Evolutionary conservation across 2,888 invertebrate genomes (phyloP), one percentile per base, ranked within the genome.

Genomic region (Mystacides longicornis): DNA sequence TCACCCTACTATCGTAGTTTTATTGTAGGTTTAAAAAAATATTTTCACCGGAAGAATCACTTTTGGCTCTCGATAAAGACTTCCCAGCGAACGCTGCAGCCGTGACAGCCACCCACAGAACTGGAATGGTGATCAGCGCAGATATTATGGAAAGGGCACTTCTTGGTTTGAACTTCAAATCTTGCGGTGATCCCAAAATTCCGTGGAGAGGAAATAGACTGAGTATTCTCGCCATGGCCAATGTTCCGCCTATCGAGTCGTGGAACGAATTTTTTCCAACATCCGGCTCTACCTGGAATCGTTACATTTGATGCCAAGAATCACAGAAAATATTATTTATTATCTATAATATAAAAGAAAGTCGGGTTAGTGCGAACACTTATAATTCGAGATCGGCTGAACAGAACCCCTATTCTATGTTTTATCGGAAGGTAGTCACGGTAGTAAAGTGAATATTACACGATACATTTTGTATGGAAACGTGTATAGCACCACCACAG

Each of bases 151-250:
- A 53, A 14, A 59, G 43, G 5, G 51, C 18, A 14, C 57, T 45
- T 4, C 23, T 18, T 4, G 47, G 21, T 9, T 52, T 51, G 20
- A 52, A 57, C 11, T 7, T 31, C 7, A 50, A 27, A 11, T 22
- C 46, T 18, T 23, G 23, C 4, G 48, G 27, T 9, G 31, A 27
- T n/a, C 27, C 37, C 5, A 50, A 43, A 5, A 61, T 11, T 16
- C 59, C 56, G 23, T 53, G 51, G 1, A 59, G 51, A 2, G 61
- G 61, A 45, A 61, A 61, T 4, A 59, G 23, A 9, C 59, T 57
- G 2, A 59, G 46, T 14, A 51, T 55, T 5, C 59, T 27, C 9
- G 56, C 57, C 22, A 61, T 49, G 1, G 23, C 3, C 23, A 61
- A 52, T 22, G 57, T 57, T 3, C 49, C 33, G 11, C 23, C 43